Percentiles rank a stretch among this genome's conserved stretches.
Conservation (phyloP, 2,113 vertebrate species). For the Otolemur garnettii region DNA sequence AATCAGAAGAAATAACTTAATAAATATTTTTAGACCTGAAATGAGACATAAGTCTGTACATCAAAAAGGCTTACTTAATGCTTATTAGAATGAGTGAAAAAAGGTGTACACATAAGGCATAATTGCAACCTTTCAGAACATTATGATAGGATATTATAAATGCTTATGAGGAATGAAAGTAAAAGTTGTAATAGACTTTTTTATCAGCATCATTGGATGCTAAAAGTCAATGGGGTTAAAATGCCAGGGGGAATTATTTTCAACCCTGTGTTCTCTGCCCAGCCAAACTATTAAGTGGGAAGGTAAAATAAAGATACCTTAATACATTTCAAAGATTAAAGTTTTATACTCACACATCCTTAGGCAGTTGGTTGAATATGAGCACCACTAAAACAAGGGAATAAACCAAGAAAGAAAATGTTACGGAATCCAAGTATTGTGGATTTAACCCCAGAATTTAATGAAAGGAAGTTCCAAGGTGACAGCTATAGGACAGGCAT, state of each 20-base stretch:
- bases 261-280: neutral
- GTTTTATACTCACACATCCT: neutral
- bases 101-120: neutral
- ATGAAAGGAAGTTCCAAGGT: slow-evolving; percentile 38
- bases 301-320: slow-evolving; percentile 14
- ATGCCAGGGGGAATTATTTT: slow-evolving; percentile 34
- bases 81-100: slow-evolving; percentile 26
- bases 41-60: neutral
- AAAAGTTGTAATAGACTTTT: slow-evolving; percentile 25
- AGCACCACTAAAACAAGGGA: neutral
- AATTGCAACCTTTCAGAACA: neutral
- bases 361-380: slow-evolving; percentile 26
- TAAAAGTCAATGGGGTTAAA: slow-evolving; percentile 43
- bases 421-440: neutral
- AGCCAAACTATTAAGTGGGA: slow-evolving; percentile 20
- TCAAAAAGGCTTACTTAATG: slow-evolving; percentile 27
- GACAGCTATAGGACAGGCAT: neutral
- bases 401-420: slow-evolving; percentile 50
- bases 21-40: slow-evolving; percentile 44
- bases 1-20: slow-evolving; percentile 24
- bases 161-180: slow-evolving; percentile 41
- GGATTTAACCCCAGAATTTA: neutral
- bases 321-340: slow-evolving; percentile 32
- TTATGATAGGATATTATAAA: slow-evolving; percentile 35
- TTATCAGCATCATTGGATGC: neutral